Percentiles rank a stretch among this genome's conserved stretches.
phyloP scores from a whole-genome alignment of 1,140 invertebrate species.

The Heliconius eleuchia region DNA sequence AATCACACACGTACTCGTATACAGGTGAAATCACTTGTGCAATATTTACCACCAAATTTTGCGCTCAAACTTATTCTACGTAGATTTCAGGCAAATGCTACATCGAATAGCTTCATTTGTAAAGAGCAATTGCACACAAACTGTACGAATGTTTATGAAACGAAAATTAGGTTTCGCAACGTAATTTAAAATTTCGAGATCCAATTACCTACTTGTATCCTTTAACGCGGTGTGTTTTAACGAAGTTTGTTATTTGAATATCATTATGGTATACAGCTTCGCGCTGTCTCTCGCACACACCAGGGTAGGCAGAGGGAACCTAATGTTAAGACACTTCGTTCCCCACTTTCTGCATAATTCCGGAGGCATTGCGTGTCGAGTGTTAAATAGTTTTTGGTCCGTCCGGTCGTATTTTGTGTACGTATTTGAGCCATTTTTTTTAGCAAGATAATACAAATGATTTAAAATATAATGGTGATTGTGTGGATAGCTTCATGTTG shows the following conservation, averaged over 20 bases:
- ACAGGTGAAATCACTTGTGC: not conserved
- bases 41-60: not conserved
- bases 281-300: too few species aligned
- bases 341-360: too few species aligned
- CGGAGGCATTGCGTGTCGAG: too few species aligned
- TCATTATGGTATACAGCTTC: not conserved
- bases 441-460: too few species aligned
- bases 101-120: slow-evolving; percentile 9
- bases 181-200: slow-evolving; percentile 1
- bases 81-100: not conserved
- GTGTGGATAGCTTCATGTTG: too few species aligned
- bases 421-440: too few species aligned
- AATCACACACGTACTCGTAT: not conserved
- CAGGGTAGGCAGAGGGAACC: too few species aligned
- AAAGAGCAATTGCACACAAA: slow-evolving; percentile 13
- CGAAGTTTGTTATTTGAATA: not conserved
- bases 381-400: too few species aligned
- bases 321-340: too few species aligned
- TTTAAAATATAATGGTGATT: too few species aligned
- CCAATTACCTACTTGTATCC: slow-evolving; percentile 5
- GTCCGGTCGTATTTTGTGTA: too few species aligned
- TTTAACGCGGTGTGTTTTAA: not conserved
- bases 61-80: not conserved
- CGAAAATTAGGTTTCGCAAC: not conserved
- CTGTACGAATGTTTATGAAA: slow-evolving; percentile 10